Evolutionary conservation across 2,888 invertebrate species (phyloP).

Genomic region (Ctenicera cuprea): DNA sequence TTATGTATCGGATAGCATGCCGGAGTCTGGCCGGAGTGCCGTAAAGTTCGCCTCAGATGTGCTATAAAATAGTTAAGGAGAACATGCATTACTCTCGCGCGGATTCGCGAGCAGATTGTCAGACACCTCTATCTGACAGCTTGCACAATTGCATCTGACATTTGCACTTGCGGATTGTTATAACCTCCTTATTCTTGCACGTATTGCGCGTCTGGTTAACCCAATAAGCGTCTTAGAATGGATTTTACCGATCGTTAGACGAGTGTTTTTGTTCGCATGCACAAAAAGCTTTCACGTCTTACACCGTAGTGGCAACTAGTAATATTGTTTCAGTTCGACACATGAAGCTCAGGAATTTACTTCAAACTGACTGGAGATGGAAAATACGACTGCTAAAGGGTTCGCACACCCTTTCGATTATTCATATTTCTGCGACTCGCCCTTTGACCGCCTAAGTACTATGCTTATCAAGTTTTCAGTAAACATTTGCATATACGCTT

Average conservation of each 20-base stretch:
- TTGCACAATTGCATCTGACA: constrained; percentile 50
- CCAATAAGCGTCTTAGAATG: constrained; percentile 31
- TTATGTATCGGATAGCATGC: constrained; percentile 52
- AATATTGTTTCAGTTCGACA: constrained; percentile 45
- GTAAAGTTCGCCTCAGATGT: constrained; percentile 55
- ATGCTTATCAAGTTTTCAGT: constrained; percentile 11
- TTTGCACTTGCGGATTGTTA: constrained; percentile 41
- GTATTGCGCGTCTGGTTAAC: constrained; percentile 36
- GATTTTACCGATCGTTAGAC: constrained; percentile 33
- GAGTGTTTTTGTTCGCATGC: constrained; percentile 33
- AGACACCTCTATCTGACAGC: constrained; percentile 47
- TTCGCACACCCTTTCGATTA: constrained; percentile 13
- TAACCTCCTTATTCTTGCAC: constrained; percentile 43
- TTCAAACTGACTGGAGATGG: constrained; percentile 1
- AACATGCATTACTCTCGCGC: constrained; percentile 53
- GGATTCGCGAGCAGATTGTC: constrained; percentile 52
- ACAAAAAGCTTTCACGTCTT: constrained; percentile 43
- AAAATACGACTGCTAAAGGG: constrained; percentile 26
- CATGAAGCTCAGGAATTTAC: constrained; percentile 40
- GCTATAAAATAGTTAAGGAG: constrained; percentile 55
- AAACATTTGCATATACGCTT: constrained; percentile 19
- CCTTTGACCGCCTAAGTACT: constrained; percentile 7
- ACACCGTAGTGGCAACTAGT: constrained; percentile 23
- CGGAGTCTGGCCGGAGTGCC: constrained; percentile 47
- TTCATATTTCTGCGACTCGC: constrained; percentile 4